Evolutionary conservation across 2,113 vertebrate genomes (phyloP).

Genomic region (Barbus barbus): DNA sequence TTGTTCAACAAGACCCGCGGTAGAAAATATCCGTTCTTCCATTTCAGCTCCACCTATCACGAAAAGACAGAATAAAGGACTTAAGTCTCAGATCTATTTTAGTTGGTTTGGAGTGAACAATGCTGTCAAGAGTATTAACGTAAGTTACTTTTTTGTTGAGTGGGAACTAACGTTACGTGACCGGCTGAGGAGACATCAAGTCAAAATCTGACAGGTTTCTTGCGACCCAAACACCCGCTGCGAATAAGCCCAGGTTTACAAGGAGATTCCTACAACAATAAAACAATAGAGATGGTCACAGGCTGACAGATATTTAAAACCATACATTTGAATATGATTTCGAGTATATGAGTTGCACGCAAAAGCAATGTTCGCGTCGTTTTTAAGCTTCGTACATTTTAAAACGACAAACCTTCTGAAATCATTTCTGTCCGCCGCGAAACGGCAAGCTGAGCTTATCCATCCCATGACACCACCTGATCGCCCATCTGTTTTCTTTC

Average conservation of each 20-base stretch:
- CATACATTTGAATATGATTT: background rate
- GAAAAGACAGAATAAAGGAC: background rate
- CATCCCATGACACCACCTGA: conserved; percentile 75
- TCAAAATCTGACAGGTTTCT: conserved; percentile 95
- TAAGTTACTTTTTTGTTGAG: background rate
- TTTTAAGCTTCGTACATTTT: too few species aligned
- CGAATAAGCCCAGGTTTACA: conserved; percentile 94
- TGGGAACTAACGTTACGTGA: conserved; percentile 66
- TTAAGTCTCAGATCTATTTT: background rate
- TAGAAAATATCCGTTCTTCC: background rate
- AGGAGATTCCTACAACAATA: conserved; percentile 84
- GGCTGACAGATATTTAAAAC: background rate
- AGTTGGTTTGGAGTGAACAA: too few species aligned
- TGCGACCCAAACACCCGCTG: conserved; percentile 93
- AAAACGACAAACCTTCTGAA: conserved; percentile 83
- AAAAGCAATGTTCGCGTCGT: too few species aligned
- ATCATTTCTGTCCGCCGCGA: conserved; percentile 88
- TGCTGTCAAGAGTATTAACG: background rate
- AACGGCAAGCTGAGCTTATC: conserved; percentile 79
- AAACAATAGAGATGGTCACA: background rate
- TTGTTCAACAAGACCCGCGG: background rate
- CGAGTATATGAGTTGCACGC: background rate
- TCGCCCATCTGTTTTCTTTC: conserved; percentile 56
- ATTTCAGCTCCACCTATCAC: background rate
- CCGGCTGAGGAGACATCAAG: conserved; percentile 90